These are phyloP conservation scores for Plebejus argus DNA, from an alignment of 2,888 invertebrate species.

Conservation along the genomic window DNA sequence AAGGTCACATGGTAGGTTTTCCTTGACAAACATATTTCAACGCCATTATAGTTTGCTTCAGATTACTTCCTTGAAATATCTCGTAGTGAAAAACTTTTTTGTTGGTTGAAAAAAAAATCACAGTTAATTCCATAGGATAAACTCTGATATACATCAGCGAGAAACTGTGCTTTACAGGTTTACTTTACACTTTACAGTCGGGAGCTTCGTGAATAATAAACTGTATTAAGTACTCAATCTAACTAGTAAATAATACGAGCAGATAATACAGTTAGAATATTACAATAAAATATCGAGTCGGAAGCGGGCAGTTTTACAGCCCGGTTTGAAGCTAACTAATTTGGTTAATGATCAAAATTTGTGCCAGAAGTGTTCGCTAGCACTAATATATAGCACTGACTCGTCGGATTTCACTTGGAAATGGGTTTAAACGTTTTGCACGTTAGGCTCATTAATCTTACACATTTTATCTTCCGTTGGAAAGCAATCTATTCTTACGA, in stretches of 20 bases:
- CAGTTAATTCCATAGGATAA: too few species aligned
- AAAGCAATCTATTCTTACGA: conserved; percentile 50
- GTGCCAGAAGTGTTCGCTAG: conserved; percentile 71
- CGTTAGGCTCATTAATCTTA: conserved; percentile 79
- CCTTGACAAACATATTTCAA: too few species aligned
- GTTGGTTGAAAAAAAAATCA: too few species aligned
- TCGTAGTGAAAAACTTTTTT: too few species aligned
- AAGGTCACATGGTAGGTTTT: too few species aligned
- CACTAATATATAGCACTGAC: conserved; percentile 80
- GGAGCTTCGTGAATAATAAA: too few species aligned
- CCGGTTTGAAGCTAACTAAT: conserved; percentile 75
- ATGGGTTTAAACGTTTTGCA: conserved; percentile 80
- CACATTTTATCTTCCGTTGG: conserved; percentile 72
- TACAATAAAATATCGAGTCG: conserved; percentile 65
- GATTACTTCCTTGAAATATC: too few species aligned
- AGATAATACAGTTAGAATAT: conserved; percentile 46
- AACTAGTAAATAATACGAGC: not conserved
- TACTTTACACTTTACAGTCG: too few species aligned
- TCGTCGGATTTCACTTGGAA: conserved; percentile 78
- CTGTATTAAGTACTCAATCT: too few species aligned
- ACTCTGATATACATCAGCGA: too few species aligned
- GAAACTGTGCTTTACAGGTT: too few species aligned
- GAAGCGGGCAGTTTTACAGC: conserved; percentile 57
- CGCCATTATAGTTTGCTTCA: too few species aligned
- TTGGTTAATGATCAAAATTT: conserved; percentile 79